Base-by-base conservation (phyloP, 1,140 invertebrate species). In the Bombus ignitus region DNA sequence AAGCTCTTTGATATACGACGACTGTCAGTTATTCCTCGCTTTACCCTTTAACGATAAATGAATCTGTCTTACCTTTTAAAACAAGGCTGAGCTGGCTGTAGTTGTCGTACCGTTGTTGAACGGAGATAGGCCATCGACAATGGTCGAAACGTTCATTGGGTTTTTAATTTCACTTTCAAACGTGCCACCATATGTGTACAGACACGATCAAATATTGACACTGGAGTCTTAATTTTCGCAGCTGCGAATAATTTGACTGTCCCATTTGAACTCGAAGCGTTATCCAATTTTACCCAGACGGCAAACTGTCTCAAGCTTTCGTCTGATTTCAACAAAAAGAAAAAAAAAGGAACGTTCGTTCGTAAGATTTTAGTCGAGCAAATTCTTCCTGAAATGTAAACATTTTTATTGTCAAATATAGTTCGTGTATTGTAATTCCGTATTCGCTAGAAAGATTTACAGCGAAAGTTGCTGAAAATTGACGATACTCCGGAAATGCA, bases 141-240 rank as follows among this genome's bases (percentile, higher is more conserved):
- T 72, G 44, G 2, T 8, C 13, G 25, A 44, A 44, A 37, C 35
- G 37, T 32, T 35, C 22, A 12, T 72, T 37, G 76, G 9, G n/a
- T 85, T 85, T 80, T 85, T 62, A 47, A 85, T 79, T 85, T 59
- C 53, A 80, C 77, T 80, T 80, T 85, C 68, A 39, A 78, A 32
- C n/a, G n/a, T 35, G 4, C 53, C 53, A 53, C 32, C 68, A 62
- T 72, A 72, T 53, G 53, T 68, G 81, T 37, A 35, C 62, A 57
- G 28, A 59, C 65, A 37, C 42, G 85, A 89, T 89, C 81, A 87
- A 82, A 84, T 89, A 81, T 68, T 81, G 81, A 87, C 87, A 85
- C 79, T 76, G 70, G n/a, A 28, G 65, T 72, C 84, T 87, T 73
- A 87, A 68, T 89, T 79, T 53, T 84, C 71, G 75, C 89, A 90